Evolutionary conservation across 1,140 invertebrate species (phyloP).

Genomic region (Lepidurus apus): DNA sequence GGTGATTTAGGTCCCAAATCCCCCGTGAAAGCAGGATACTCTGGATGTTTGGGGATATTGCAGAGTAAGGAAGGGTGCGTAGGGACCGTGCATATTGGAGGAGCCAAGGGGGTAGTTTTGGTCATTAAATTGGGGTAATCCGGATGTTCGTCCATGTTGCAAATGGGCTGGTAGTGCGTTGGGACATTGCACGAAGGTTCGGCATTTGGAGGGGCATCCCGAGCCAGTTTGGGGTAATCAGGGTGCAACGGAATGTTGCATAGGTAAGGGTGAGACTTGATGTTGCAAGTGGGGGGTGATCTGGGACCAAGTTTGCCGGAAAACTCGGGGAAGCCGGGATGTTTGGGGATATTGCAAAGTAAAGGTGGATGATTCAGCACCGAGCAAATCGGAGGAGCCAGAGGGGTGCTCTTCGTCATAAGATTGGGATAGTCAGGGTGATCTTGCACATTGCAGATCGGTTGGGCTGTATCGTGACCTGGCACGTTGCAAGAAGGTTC

Average conservation of each 20-base stretch:
- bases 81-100: constrained; percentile 21
- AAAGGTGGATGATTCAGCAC: constrained; percentile 28
- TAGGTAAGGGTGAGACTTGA: constrained; percentile 30
- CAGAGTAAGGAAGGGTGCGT: constrained; percentile 29
- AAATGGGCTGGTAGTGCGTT: constrained; percentile 23
- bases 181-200: constrained; percentile 30
- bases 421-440: constrained; percentile 32
- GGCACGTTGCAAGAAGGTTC: constrained; percentile 32
- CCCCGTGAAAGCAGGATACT: constrained; percentile 30
- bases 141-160: constrained; percentile 34
- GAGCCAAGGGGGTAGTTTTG: constrained; percentile 23
- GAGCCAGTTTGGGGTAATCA: constrained; percentile 27
- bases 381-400: constrained; percentile 29
- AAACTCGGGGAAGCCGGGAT: constrained; percentile 32
- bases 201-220: constrained; percentile 10
- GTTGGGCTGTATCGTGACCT: constrained; percentile 30
- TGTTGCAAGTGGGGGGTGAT: constrained; percentile 31
- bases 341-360: constrained; percentile 33
- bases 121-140: constrained; percentile 33
- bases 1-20: neutral
- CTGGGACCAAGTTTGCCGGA: constrained; percentile 23
- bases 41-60: constrained; percentile 34
- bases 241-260: constrained; percentile 30
- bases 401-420: constrained; percentile 25
- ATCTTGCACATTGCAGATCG: constrained; percentile 33